These are phyloP conservation scores for Augochlorella aurata DNA, from an alignment of 2,888 invertebrate genomes.

Conservation along the genomic window DNA sequence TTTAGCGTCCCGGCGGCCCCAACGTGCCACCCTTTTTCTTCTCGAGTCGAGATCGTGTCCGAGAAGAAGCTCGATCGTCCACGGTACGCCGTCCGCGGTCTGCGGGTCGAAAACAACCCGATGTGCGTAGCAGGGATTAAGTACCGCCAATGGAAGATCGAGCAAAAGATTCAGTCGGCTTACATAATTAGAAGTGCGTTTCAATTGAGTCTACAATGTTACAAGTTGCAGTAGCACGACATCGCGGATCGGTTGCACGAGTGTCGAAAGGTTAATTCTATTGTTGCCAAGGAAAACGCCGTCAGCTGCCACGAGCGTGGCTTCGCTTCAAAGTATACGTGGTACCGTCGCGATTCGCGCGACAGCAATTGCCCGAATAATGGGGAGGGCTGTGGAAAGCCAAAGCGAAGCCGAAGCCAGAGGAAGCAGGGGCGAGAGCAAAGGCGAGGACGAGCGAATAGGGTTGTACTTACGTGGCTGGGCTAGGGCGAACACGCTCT, in stretches of 20 bases:
- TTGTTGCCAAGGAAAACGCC: conserved; percentile 56
- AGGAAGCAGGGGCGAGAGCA: too few species aligned
- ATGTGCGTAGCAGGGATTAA: neutral
- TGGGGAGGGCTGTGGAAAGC: too few species aligned
- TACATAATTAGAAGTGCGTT: conserved; percentile 55
- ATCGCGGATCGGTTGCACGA: conserved; percentile 15
- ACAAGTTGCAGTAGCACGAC: conserved; percentile 33
- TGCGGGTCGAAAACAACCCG: neutral
- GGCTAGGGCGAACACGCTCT: conserved; percentile 82
- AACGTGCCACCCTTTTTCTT: neutral
- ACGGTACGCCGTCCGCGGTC: neutral
- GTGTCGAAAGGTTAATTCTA: conserved; percentile 58
- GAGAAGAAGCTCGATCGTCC: neutral
- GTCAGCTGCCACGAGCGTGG: conserved; percentile 40
- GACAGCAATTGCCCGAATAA: too few species aligned
- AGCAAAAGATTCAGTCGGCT: conserved; percentile 19
- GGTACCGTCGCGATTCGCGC: too few species aligned
- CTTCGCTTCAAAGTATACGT: neutral
- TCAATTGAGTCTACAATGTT: conserved; percentile 64
- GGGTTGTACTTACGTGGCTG: conserved; percentile 80
- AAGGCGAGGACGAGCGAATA: neutral
- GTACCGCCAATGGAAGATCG: conserved; percentile 18
- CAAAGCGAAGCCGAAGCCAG: too few species aligned
- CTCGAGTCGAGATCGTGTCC: neutral
- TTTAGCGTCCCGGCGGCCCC: conserved; percentile 13